Evolutionary conservation across 1,140 invertebrate genomes (phyloP).

Genomic region (Euura lappo): DNA sequence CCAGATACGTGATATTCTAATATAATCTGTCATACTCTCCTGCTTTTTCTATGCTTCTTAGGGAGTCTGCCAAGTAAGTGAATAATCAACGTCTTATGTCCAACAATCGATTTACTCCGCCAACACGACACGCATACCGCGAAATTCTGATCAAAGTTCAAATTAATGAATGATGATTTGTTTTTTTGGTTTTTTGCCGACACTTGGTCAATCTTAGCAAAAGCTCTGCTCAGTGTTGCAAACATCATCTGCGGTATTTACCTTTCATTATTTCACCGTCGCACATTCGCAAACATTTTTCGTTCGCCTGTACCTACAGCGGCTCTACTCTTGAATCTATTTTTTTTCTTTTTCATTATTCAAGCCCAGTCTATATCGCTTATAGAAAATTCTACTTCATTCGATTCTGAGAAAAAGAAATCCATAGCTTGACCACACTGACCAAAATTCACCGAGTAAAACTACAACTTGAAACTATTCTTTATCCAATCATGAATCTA

Average conservation of each 20-base stretch:
- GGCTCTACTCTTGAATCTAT: no score
- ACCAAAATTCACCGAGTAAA: no score
- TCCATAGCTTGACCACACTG: no score
- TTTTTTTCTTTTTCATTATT: no score
- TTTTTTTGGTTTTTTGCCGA: background rate
- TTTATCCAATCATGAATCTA: background rate
- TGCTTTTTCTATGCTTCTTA: constrained; percentile 60
- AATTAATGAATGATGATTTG: background rate
- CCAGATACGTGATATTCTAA: background rate
- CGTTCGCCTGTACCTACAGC: no score
- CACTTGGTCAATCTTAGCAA: background rate
- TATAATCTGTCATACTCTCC: constrained; percentile 31
- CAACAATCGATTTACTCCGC: background rate
- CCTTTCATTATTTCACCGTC: no score
- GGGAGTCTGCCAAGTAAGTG: constrained; percentile 65
- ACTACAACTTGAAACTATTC: no score
- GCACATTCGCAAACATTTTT: no score
- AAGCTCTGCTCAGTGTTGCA: background rate
- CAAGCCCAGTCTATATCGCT: no score
- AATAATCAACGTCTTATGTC: background rate
- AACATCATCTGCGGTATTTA: background rate
- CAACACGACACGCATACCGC: no score
- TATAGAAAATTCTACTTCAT: no score
- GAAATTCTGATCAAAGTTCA: constrained; percentile 20
- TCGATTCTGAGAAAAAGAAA: no score